Conservation (phyloP, 2,888 invertebrate species). For the Melanotus villosus region DNA sequence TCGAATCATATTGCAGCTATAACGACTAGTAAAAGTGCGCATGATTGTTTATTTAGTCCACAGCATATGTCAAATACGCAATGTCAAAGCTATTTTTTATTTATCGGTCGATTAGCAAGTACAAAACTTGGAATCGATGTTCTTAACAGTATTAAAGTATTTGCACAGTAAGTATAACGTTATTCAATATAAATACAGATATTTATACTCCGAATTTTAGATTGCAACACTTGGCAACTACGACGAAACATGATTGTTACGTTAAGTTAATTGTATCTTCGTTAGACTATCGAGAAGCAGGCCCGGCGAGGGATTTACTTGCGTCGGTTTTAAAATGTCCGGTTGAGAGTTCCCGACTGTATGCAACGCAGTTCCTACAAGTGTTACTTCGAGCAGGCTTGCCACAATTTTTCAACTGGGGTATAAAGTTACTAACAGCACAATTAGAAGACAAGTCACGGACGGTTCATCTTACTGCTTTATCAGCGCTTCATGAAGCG, state of each 20-base stretch:
- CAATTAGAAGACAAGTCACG: slow-evolving; percentile 89
- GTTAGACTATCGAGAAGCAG: slow-evolving; percentile 87
- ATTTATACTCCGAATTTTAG: slow-evolving; percentile 67
- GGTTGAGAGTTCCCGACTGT: slow-evolving; percentile 79
- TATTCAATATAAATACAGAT: not conserved
- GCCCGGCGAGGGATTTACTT: slow-evolving; percentile 78
- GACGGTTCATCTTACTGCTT: slow-evolving; percentile 84
- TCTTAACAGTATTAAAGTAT: slow-evolving; percentile 82
- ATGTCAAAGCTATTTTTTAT: slow-evolving; percentile 95
- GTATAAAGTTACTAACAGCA: slow-evolving; percentile 85
- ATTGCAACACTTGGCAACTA: slow-evolving; percentile 83
- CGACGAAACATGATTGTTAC: slow-evolving; percentile 91
- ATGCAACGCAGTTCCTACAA: slow-evolving; percentile 92
- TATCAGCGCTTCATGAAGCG: slow-evolving; percentile 92
- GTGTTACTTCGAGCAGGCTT: slow-evolving; percentile 85
- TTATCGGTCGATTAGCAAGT: slow-evolving; percentile 89
- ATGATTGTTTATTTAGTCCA: slow-evolving; percentile 91
- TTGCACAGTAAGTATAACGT: slow-evolving; percentile 76
- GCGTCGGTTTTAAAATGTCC: slow-evolving; percentile 72
- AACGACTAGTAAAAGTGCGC: slow-evolving; percentile 81
- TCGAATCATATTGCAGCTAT: slow-evolving; percentile 82
- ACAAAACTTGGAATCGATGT: slow-evolving; percentile 78
- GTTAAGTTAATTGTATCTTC: slow-evolving; percentile 94
- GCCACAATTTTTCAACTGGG: slow-evolving; percentile 87
- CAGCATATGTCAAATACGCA: slow-evolving; percentile 90